phyloP scores from a whole-genome alignment of 37 sponge, comb jelly and placozoan genomes.

The Theonella swinhoei region DNA sequence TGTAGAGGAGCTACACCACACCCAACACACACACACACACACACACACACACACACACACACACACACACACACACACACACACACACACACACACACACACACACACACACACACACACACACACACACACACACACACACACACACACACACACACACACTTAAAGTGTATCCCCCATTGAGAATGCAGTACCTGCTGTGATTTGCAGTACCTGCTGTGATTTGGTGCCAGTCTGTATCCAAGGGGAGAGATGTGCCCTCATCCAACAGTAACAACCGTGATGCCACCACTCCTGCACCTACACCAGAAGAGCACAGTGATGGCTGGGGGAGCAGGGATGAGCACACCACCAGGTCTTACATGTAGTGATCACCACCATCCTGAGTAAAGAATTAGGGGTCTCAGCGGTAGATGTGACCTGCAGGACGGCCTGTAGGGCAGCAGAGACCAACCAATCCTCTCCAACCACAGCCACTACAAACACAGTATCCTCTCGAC shows the following conservation, averaged over 20 bases:
- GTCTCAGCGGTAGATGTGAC: slow-evolving; percentile 8
- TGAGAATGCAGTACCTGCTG: no score
- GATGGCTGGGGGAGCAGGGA: not conserved
- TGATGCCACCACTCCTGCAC: slow-evolving; percentile 1
- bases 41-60: no score
- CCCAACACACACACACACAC: no score
- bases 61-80: no score
- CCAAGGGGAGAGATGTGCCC: not conserved
- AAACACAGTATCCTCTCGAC: not conserved
- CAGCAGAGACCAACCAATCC: slow-evolving; percentile 31
- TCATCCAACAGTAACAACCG: not conserved
- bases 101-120: no score
- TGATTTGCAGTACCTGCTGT: not conserved
- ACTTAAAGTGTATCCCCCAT: no score
- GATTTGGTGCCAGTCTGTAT: not conserved
- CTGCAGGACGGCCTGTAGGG: slow-evolving; percentile 21
- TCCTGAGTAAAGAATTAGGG: not conserved
- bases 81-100: no score
- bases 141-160: no score
- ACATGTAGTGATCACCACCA: slow-evolving; percentile 48
- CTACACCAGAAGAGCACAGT: not conserved
- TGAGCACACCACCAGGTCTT: not conserved
- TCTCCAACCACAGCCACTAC: slow-evolving; percentile 42
- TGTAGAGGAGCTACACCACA: slow-evolving; percentile 23
- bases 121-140: no score